A percentile compares a stretch with the other conserved stretches of the same genome.
phyloP scores from a whole-genome alignment of 30 jellyfish, hydroid and myxozoan species.

The Pseudorhiza aurosa region DNA sequence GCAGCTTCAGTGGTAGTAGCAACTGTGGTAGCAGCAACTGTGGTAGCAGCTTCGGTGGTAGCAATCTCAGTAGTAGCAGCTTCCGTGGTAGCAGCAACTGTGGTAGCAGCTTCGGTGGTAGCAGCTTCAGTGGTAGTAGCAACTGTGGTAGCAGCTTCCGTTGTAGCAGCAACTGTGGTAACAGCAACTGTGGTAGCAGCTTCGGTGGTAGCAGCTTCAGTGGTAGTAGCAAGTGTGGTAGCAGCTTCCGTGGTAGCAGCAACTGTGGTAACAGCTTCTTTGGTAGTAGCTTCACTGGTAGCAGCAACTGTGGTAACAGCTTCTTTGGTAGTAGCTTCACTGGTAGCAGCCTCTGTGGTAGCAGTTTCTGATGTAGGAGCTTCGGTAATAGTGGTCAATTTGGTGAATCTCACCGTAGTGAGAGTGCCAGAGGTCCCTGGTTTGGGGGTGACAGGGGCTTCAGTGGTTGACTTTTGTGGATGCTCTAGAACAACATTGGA shows the following conservation, averaged over 20 bases:
- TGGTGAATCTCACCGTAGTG: not conserved
- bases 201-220: not conserved
- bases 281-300: not conserved
- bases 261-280: not conserved
- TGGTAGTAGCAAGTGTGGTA: not conserved
- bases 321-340: not conserved
- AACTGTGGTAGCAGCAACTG: not conserved
- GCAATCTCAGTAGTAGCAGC: not conserved
- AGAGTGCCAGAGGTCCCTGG: not conserved
- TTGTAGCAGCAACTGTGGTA: conserved; percentile 9
- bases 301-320: not conserved
- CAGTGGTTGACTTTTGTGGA: no score
- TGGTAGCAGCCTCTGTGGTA: not conserved
- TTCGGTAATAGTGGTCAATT: not conserved
- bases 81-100: conserved; percentile 1
- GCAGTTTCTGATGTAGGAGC: not conserved
- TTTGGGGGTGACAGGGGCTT: not conserved
- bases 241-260: not conserved
- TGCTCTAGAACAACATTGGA: no score
- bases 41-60: not conserved
- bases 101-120: not conserved
- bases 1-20: not conserved
- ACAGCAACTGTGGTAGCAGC: conserved; percentile 20
- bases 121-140: not conserved
- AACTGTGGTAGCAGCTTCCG: conserved; percentile 4